A percentile compares a stretch with the other conserved stretches of the same genome.
phyloP scores from a whole-genome alignment of 1,140 invertebrate species.

The Rhynchophorus ferrugineus region DNA sequence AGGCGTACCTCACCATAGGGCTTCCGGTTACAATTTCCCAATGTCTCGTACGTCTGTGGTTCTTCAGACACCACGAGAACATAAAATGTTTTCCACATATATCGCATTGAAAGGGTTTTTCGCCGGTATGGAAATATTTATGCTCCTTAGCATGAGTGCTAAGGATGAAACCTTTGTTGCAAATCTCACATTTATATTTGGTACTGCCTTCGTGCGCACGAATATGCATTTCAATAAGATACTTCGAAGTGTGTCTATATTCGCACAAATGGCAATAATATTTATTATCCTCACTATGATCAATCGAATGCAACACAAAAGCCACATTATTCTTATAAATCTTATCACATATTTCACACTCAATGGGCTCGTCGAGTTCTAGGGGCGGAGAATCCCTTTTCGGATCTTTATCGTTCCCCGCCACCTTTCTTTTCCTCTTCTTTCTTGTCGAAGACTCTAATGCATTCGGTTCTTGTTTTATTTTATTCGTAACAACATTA shows the following conservation, averaged over 20 bases:
- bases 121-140: constrained; percentile 60
- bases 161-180: constrained; percentile 26
- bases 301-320: constrained; percentile 28
- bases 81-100: constrained; percentile 51
- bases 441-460: too few species aligned
- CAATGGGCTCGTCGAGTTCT: constrained; percentile 36
- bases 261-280: constrained; percentile 40
- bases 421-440: too few species aligned
- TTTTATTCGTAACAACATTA: too few species aligned
- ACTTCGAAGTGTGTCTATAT: constrained; percentile 39
- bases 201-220: constrained; percentile 28
- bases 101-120: constrained; percentile 62
- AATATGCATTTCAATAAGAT: constrained; percentile 38
- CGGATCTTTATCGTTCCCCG: too few species aligned
- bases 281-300: constrained; percentile 35
- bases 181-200: constrained; percentile 49
- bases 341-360: constrained; percentile 30
- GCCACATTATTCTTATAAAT: constrained; percentile 29
- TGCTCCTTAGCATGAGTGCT: constrained; percentile 39
- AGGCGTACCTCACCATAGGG: constrained; percentile 34
- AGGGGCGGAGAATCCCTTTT: constrained; percentile 47
- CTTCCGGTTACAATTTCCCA: constrained; percentile 36
- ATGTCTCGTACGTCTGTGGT: constrained; percentile 34
- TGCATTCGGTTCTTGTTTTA: too few species aligned
- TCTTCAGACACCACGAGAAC: constrained; percentile 36